Base-by-base conservation (phyloP, 2,888 invertebrate species). In the Macaria notata region DNA sequence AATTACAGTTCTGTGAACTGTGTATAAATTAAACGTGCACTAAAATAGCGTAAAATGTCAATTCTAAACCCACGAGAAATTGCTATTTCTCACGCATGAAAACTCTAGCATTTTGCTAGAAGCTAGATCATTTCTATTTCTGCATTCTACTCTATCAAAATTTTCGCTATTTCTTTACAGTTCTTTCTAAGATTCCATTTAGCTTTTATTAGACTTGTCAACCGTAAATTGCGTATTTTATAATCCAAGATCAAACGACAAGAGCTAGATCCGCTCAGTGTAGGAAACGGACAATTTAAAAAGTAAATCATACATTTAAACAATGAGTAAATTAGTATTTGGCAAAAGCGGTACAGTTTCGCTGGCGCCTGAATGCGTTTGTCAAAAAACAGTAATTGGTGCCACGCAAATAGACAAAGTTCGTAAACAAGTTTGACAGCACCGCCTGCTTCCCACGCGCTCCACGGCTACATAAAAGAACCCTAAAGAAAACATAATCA, bases 391-490 rank as follows among this genome's bases (percentile, higher is more conserved):
- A 70, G 72, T 78, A 81, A 79, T 82, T 78, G 75, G 70, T 68
- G 70, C 73, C 66, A 75, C 77, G 72, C 76, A 84, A 82, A 82
- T 81, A 84, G 81, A 83, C 72, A 78, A 77, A 76, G 70, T 73
- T 74, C 71, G 85, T 86, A 86, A 88, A 86, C 88, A 87, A 79
- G 79, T 81, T 82, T 81, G 86, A 83, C 83, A 81, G 81, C 73
- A 73, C 68, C 81, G 76, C 72, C 75, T 74, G 68, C 82, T 73
- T 66, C 82, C 83, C 79, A 83, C 83, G 79, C 81, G 59, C 73
- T 64, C 62, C 65, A 67, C 69, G 73, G 74, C 74, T 72, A 73
- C 71, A 74, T 70, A 69, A 70, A 71, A 72, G 68, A 74, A 72
- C 66, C 72, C 73, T 68, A 73, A 75, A 71, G 69, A 77, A 72